These are phyloP conservation scores for Thumatha senex DNA, from an alignment of 2,888 invertebrate genomes.

Conservation along the genomic window DNA sequence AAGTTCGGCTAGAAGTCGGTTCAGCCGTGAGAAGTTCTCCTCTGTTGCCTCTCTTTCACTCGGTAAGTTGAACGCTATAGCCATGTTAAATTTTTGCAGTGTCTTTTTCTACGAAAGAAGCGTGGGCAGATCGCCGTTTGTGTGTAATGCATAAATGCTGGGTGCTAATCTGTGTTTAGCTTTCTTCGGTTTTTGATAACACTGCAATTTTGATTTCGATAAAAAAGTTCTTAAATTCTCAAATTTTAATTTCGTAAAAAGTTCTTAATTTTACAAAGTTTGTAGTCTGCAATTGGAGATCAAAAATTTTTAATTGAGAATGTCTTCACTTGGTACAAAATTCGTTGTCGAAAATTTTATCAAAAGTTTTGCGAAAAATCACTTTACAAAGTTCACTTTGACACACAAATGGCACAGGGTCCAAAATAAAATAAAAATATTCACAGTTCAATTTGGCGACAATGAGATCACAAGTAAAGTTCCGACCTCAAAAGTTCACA, in stretches of 20 bases:
- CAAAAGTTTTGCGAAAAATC: constrained; percentile 39
- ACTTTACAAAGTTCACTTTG: constrained; percentile 59
- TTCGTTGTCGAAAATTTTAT: constrained; percentile 15
- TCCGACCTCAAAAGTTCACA: constrained; percentile 63
- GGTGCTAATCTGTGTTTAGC: constrained; percentile 49
- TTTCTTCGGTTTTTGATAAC: constrained; percentile 41
- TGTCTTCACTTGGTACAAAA: constrained; percentile 24
- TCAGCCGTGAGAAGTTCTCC: constrained; percentile 82
- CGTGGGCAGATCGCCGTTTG: constrained; percentile 71
- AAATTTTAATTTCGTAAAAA: constrained; percentile 17
- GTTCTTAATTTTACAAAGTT: constrained; percentile 10
- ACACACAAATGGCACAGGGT: constrained; percentile 53
- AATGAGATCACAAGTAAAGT: constrained; percentile 52
- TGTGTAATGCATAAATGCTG: constrained; percentile 78
- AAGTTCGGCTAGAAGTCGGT: constrained; percentile 81
- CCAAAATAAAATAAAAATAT: constrained; percentile 42
- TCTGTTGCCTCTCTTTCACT: constrained; percentile 81
- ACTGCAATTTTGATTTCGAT: constrained; percentile 6
- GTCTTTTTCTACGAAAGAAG: constrained; percentile 75
- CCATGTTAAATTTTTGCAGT: constrained; percentile 70
- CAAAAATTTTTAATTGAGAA: constrained; percentile 8
- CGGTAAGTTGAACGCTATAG: constrained; percentile 83
- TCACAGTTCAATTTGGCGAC: constrained; percentile 61
- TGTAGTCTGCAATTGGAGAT: constrained; percentile 13
- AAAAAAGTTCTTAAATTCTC: not conserved